A percentile compares a stretch with the other conserved stretches of the same genome.
These are phyloP conservation scores for Falco columbarius DNA, from an alignment of 2,797 vertebrate genomes.

Conservation along the genomic window DNA sequence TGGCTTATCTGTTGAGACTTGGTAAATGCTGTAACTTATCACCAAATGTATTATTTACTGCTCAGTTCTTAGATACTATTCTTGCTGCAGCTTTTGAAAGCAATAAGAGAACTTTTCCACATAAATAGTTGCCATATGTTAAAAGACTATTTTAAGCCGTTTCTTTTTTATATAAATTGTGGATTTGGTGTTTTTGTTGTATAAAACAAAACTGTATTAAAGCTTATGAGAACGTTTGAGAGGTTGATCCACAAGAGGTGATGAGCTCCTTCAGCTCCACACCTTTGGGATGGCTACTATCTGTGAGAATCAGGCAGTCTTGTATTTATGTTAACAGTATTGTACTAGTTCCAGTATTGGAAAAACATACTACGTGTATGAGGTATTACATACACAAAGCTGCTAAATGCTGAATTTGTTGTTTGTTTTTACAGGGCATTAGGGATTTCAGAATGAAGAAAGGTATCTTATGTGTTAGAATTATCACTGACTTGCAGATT, in stretches of 20 bases:
- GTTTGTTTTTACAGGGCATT: background rate
- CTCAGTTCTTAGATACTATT: background rate
- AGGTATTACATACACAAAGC: background rate
- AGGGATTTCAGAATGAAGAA: background rate
- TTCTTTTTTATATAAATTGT: constrained; percentile 29
- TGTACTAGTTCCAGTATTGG: background rate
- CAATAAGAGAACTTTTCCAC: constrained; percentile 39
- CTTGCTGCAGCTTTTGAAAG: constrained; percentile 46
- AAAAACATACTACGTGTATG: background rate
- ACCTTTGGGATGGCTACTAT: background rate
- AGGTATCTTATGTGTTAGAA: background rate
- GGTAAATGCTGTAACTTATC: background rate
- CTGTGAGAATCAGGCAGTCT: background rate
- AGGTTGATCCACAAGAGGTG: background rate
- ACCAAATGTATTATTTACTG: background rate
- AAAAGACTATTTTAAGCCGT: constrained; percentile 21
- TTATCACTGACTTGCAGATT: background rate
- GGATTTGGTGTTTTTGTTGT: background rate
- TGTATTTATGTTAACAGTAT: background rate
- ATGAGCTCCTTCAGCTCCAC: background rate
- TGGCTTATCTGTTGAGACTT: constrained; percentile 19
- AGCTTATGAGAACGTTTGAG: background rate
- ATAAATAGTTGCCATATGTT: constrained; percentile 21
- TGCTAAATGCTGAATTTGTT: constrained; percentile 17
- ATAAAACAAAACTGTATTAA: background rate